Conservation (phyloP, 2,888 invertebrate genomes). For the Bombyx huttoni region DNA sequence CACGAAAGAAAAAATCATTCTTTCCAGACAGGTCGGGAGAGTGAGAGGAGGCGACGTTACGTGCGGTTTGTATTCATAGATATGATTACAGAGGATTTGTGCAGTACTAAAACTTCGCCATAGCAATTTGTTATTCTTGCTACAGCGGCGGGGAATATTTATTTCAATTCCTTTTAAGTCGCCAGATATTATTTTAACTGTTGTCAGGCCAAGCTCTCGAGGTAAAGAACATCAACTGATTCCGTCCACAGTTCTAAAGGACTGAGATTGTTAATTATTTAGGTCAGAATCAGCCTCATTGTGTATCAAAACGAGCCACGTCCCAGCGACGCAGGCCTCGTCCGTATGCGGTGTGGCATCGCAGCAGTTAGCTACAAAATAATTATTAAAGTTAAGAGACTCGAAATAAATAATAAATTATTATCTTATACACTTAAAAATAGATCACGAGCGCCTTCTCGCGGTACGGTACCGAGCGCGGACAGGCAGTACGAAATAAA, state of each 20-base stretch:
- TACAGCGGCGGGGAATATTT: not conserved
- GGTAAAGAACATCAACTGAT: slow-evolving; percentile 28
- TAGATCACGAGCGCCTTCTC: slow-evolving; percentile 73
- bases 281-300: slow-evolving; percentile 32
- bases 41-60: slow-evolving; percentile 10
- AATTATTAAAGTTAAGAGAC: slow-evolving; percentile 69
- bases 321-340: slow-evolving; percentile 61
- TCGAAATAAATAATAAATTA: slow-evolving; percentile 74
- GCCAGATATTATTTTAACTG: slow-evolving; percentile 6
- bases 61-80: not conserved
- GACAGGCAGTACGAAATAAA: slow-evolving; percentile 69
- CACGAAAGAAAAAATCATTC: slow-evolving; percentile 48
- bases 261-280: slow-evolving; percentile 15
- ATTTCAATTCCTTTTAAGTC: not conserved
- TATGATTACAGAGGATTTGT: not conserved
- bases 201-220: slow-evolving; percentile 36
- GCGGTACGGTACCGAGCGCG: slow-evolving; percentile 70
- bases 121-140: not conserved
- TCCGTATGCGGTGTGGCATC: slow-evolving; percentile 65
- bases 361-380: slow-evolving; percentile 58
- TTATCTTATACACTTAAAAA: slow-evolving; percentile 72
- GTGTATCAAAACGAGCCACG: slow-evolving; percentile 42
- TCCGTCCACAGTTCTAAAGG: slow-evolving; percentile 20
- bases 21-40: slow-evolving; percentile 32
- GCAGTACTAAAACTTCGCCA: not conserved